A percentile compares a stretch with the other conserved stretches of the same genome.
phyloP scores from a whole-genome alignment of 1,140 invertebrate genomes.

The Papilio polytes region DNA sequence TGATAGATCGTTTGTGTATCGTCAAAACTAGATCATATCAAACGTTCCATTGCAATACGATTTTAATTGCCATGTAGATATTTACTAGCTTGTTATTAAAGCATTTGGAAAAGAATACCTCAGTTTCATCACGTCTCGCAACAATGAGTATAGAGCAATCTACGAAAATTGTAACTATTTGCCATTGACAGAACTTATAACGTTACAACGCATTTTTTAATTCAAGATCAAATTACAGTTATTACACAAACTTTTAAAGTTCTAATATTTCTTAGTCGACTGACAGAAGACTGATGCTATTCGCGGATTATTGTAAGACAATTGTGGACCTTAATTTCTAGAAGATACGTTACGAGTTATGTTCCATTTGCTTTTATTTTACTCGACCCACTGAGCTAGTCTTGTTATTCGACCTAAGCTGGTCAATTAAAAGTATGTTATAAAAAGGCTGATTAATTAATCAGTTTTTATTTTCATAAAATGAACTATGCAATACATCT shows the following conservation, averaged over 20 bases:
- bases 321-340: not conserved
- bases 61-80: constrained; percentile 24
- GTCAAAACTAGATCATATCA: constrained; percentile 13
- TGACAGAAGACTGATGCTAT: not conserved
- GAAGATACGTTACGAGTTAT: not conserved
- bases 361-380: no score
- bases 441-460: not conserved
- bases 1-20: constrained; percentile 18
- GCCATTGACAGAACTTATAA: not conserved
- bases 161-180: not conserved
- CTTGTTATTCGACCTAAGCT: no score
- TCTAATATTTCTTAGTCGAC: not conserved
- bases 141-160: constrained; percentile 24
- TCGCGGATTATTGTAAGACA: no score
- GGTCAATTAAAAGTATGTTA: no score
- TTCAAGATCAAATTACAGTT: not conserved
- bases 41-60: constrained; percentile 20
- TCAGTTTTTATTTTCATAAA: not conserved
- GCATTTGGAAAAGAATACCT: constrained; percentile 23
- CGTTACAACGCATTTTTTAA: not conserved
- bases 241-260: not conserved
- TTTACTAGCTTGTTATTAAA: constrained; percentile 12
- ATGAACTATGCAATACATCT: not conserved
- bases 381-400: no score
- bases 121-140: constrained; percentile 29